Percentiles rank a stretch among this genome's conserved stretches.
These are phyloP conservation scores for Disparrhopalites patrizii DNA, from an alignment of 2,888 invertebrate genomes.

Conservation along the genomic window DNA sequence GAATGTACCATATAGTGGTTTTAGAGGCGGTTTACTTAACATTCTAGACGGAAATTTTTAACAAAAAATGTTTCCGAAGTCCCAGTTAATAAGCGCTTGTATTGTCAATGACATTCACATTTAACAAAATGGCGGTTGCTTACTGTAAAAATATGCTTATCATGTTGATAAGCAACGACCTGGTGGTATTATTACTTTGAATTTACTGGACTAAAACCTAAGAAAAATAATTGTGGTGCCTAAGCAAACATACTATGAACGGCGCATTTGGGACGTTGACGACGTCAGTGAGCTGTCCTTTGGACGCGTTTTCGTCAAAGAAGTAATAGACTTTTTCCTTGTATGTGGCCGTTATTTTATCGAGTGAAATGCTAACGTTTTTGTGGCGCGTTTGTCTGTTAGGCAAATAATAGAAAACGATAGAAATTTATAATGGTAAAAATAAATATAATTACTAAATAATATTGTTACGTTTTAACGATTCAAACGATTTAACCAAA, in stretches of 20 bases:
- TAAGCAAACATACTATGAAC: constrained; percentile 1
- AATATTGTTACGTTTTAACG: background rate
- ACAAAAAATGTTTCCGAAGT: no score
- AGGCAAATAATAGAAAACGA: background rate
- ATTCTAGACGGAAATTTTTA: no score
- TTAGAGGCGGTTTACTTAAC: no score
- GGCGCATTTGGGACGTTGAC: constrained; percentile 7
- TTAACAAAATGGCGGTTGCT: no score
- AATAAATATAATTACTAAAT: background rate
- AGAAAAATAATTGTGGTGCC: background rate
- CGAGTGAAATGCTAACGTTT: background rate
- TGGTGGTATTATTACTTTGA: no score
- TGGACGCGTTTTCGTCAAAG: background rate
- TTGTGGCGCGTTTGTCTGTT: constrained; percentile 13
- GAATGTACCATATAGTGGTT: no score
- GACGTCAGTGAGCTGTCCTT: background rate
- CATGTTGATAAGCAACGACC: background rate
- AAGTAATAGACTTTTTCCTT: background rate
- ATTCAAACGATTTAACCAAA: background rate
- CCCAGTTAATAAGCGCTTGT: no score
- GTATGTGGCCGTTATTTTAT: background rate
- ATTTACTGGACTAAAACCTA: no score
- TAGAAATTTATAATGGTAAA: background rate
- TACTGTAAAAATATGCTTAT: no score
- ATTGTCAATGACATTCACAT: no score